Evolutionary conservation across 53 echinoderm and acorn worm species (phyloP).

Genomic region (Henricia sp.): DNA sequence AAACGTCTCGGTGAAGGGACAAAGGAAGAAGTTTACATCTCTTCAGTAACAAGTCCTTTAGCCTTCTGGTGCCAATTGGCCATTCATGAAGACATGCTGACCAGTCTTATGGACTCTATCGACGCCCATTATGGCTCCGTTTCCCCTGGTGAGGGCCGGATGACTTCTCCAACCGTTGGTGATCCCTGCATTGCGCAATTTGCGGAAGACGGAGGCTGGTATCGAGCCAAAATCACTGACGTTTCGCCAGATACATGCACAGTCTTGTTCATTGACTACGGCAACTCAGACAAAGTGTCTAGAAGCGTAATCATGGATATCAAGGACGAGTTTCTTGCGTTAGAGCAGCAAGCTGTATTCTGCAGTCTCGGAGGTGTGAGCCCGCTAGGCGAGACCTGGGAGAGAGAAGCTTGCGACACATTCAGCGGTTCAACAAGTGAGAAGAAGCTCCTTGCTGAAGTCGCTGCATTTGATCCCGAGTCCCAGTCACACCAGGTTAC

Average conservation of each 20-base stretch:
- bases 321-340: slow-evolving; percentile 50
- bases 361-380: slow-evolving; percentile 71
- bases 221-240: slow-evolving; percentile 69
- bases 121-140: slow-evolving; percentile 47
- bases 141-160: slow-evolving; percentile 5
- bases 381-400: slow-evolving; percentile 63
- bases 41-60: slow-evolving; percentile 67
- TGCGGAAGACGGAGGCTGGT: slow-evolving; percentile 89
- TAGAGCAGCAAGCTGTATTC: slow-evolving; percentile 70
- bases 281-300: slow-evolving; percentile 79
- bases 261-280: slow-evolving; percentile 89
- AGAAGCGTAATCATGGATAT: slow-evolving; percentile 58
- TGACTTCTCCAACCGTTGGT: slow-evolving; percentile 54
- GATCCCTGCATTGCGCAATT: slow-evolving; percentile 80
- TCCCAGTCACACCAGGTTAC: slow-evolving; percentile 48
- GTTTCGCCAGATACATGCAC: slow-evolving; percentile 52
- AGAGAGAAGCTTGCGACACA: slow-evolving; percentile 41
- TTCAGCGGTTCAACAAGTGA: slow-evolving; percentile 65
- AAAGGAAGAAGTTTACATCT: slow-evolving; percentile 68
- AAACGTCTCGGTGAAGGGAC: slow-evolving; percentile 21
- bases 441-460: slow-evolving; percentile 80
- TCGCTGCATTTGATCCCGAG: slow-evolving; percentile 29
- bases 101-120: slow-evolving; percentile 39
- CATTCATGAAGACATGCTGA: slow-evolving; percentile 32
- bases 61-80: slow-evolving; percentile 80